These are phyloP conservation scores for Cephalopholis sonnerati DNA, from an alignment of 2,113 vertebrate genomes.

Conservation along the genomic window DNA sequence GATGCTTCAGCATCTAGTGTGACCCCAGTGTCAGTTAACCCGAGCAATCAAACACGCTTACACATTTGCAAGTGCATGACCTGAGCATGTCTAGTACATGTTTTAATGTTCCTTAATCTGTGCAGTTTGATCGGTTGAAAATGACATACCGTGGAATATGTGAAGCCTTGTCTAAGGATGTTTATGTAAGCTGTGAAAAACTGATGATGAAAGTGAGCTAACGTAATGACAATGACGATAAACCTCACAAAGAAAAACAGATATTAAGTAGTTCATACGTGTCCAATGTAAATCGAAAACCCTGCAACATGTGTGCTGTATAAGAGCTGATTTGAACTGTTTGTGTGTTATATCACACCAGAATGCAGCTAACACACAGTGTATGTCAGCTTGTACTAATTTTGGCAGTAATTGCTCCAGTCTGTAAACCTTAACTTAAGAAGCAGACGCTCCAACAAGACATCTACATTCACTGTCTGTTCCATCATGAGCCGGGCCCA, in stretches of 20 bases:
- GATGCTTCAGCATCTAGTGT: too few relatives aligned
- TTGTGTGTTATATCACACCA: not conserved
- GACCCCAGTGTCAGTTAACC: not conserved
- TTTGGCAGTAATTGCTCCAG: not conserved
- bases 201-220: not conserved
- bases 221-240: not conserved
- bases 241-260: not conserved
- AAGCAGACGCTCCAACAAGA: not conserved
- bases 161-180: too few relatives aligned
- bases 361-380: not conserved
- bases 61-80: not conserved
- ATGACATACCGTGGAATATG: too few relatives aligned
- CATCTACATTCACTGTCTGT: not conserved
- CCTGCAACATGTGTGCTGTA: not conserved
- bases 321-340: not conserved
- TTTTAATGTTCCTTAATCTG: not conserved
- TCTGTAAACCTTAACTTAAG: not conserved
- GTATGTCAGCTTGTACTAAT: not conserved
- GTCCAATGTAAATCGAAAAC: not conserved
- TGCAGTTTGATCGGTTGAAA: not conserved
- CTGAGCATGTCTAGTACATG: not conserved
- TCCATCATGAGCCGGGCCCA: not conserved
- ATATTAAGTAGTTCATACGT: not conserved
- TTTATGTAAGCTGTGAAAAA: not conserved
- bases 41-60: not conserved